Conservation (phyloP, 2,797 vertebrate genomes). For the Lacerta agilis region DNA sequence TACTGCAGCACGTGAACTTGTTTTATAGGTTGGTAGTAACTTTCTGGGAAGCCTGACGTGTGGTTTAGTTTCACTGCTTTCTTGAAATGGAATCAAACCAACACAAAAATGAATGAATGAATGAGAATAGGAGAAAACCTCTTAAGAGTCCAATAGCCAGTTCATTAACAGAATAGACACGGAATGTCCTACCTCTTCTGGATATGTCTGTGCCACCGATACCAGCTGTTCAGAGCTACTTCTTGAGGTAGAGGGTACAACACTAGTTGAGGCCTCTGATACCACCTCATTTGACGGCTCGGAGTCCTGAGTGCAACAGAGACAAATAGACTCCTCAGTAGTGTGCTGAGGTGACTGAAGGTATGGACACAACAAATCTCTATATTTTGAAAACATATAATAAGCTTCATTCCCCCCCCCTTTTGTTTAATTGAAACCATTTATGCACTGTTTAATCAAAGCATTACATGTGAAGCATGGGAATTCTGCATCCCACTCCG, state of each 20-base stretch:
- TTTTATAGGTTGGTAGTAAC: not conserved
- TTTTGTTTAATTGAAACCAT: slow-evolving; percentile 26
- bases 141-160: slow-evolving; percentile 34
- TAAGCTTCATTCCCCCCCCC: not conserved
- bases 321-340: slow-evolving; percentile 73
- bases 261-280: slow-evolving; percentile 73
- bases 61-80: slow-evolving; percentile 33
- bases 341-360: slow-evolving; percentile 28
- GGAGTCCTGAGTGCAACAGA: slow-evolving; percentile 75
- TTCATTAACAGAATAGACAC: slow-evolving; percentile 60
- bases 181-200: slow-evolving; percentile 76
- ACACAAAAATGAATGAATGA: slow-evolving; percentile 41
- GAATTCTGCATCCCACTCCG: slow-evolving; percentile 8
- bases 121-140: not conserved
- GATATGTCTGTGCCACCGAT: slow-evolving; percentile 71
- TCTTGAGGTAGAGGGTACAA: slow-evolving; percentile 74
- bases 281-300: slow-evolving; percentile 74
- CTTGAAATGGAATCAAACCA: slow-evolving; percentile 12
- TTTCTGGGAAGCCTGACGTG: not conserved
- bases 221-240: slow-evolving; percentile 76
- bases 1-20: not conserved
- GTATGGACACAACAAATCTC: slow-evolving; percentile 13
- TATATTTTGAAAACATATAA: slow-evolving; percentile 21
- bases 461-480: not conserved
- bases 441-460: not conserved